Evolutionary conservation across 2,113 vertebrate species (phyloP).

Genomic region (Tragulus kanchil): DNA sequence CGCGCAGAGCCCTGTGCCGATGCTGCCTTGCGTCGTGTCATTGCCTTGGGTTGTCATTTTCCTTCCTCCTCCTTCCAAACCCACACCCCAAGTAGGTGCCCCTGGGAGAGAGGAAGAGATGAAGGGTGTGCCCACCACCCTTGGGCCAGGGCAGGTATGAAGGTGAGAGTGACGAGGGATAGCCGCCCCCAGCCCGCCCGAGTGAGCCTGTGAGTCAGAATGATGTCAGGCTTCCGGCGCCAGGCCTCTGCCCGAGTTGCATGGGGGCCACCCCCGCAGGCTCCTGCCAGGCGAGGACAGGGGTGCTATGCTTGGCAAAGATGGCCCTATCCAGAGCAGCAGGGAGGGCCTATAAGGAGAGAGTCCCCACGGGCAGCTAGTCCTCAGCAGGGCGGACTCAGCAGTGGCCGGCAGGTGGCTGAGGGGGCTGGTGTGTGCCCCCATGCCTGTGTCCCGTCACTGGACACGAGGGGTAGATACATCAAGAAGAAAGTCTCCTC

Average conservation of each 20-base stretch:
- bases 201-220: conserved; percentile 58
- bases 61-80: conserved; percentile 43
- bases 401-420: background rate
- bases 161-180: conserved; percentile 51
- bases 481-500: background rate
- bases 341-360: background rate
- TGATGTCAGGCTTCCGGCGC: conserved; percentile 65
- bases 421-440: background rate
- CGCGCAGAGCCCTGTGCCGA: too few relatives aligned
- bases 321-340: background rate
- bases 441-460: rapidly evolving
- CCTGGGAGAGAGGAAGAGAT: background rate
- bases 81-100: background rate
- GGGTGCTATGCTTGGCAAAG: background rate
- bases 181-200: background rate
- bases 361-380: background rate
- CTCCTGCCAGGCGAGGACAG: background rate
- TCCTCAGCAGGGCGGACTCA: background rate
- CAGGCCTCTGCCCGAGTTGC: background rate
- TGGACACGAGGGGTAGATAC: too few relatives aligned
- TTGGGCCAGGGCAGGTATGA: background rate
- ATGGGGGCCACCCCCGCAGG: conserved; percentile 32
- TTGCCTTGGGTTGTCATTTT: rapidly evolving
- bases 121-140: background rate
- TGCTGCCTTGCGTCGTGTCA: background rate